These are phyloP conservation scores for Tenualosa thibaudeaui DNA, from an alignment of 2,797 vertebrate species.

Conservation along the genomic window DNA sequence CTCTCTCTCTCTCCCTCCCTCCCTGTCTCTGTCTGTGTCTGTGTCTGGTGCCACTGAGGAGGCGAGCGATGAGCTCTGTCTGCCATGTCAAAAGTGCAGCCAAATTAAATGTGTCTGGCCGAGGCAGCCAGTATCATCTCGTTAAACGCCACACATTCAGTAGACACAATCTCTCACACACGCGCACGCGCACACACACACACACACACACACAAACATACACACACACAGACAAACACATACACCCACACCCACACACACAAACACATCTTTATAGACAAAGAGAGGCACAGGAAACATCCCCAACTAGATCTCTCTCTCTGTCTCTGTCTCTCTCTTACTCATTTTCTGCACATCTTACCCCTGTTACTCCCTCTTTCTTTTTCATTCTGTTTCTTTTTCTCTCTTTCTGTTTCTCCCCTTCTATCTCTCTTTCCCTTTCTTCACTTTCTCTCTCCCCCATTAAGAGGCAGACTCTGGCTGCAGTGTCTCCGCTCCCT, in stretches of 20 bases:
- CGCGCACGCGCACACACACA: not conserved
- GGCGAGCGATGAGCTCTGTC: not conserved
- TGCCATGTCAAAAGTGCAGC: constrained; percentile 20
- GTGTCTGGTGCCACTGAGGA: not conserved
- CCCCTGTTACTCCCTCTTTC: constrained; percentile 40
- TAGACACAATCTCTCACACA: not conserved
- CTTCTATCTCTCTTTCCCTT: not conserved
- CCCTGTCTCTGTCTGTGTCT: not conserved
- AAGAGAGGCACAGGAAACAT: not conserved
- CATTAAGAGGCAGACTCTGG: not conserved
- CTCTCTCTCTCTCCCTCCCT: not conserved
- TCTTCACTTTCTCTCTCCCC: not conserved
- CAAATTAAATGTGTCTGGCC: constrained; percentile 24
- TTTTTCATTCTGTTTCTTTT: not conserved
- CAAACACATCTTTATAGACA: not conserved
- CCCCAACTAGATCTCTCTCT: constrained; percentile 42
- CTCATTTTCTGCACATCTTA: constrained; percentile 2
- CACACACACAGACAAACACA: not conserved
- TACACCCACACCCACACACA: not conserved
- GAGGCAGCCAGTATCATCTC: constrained; percentile 6
- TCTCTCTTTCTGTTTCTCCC: not conserved
- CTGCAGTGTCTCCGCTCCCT: constrained; percentile 27
- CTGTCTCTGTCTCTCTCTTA: constrained; percentile 25
- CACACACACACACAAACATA: not conserved
- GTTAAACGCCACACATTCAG: constrained; percentile 8